These are phyloP conservation scores for Oxygymnocypris stewartii DNA, from an alignment of 2,113 vertebrate species.

Conservation along the genomic window DNA sequence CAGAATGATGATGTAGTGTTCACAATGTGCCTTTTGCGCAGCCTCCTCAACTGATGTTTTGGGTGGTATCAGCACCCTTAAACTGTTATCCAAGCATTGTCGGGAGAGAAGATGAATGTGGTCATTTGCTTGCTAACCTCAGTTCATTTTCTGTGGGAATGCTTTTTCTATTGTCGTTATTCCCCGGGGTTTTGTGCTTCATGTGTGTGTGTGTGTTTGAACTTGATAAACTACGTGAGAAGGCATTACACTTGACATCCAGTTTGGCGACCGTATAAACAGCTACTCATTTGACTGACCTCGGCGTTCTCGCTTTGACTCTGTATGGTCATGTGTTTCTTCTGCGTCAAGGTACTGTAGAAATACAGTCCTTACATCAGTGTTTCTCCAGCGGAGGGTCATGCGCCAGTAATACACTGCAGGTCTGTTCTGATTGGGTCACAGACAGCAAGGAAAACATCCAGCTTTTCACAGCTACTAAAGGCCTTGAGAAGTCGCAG, in stretches of 20 bases:
- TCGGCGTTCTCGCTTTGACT: not conserved
- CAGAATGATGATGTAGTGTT: slow-evolving; percentile 15
- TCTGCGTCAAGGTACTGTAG: not conserved
- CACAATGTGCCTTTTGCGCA: not conserved
- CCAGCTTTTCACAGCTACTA: not conserved
- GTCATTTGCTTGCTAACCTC: slow-evolving; percentile 28
- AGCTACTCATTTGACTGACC: not conserved
- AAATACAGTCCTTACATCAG: not conserved
- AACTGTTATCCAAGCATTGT: slow-evolving; percentile 22
- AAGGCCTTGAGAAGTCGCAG: not conserved
- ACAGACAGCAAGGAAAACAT: not conserved
- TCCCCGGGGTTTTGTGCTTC: not conserved
- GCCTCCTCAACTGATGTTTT: slow-evolving; percentile 9
- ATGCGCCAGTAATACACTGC: not conserved
- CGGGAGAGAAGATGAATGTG: slow-evolving; percentile 24
- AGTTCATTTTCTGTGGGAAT: not conserved
- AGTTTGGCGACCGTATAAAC: slow-evolving; percentile 1
- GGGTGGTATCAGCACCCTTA: slow-evolving; percentile 15
- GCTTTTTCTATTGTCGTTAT: slow-evolving; percentile 2
- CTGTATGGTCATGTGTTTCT: slow-evolving; percentile 19
- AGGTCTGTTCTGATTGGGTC: slow-evolving; percentile 6
- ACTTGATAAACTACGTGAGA: not conserved
- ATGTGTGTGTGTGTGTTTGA: slow-evolving; percentile 1
- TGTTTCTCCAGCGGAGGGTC: not conserved
- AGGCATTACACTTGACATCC: not conserved